A percentile compares a stretch with the other conserved stretches of the same genome.
phyloP scores from a whole-genome alignment of 2,888 invertebrate species.

The Rapana venosa region DNA sequence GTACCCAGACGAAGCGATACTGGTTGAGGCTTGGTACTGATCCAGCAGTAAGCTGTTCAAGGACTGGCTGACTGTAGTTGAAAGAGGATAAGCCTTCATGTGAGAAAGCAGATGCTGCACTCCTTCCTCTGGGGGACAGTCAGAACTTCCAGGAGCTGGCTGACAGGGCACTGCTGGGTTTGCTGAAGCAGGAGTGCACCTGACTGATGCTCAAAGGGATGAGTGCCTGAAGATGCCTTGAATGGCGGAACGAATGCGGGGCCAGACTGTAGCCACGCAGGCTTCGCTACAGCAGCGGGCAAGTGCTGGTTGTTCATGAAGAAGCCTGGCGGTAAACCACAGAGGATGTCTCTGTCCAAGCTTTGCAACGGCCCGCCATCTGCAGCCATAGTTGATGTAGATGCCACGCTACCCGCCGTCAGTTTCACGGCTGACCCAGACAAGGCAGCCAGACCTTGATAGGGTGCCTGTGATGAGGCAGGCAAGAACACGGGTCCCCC shows the following conservation, averaged over 20 bases:
- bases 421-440: neutral
- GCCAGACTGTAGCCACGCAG: neutral
- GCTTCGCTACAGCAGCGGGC: conserved; percentile 5
- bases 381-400: neutral
- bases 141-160: neutral
- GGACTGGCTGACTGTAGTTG: neutral
- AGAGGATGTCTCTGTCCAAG: neutral
- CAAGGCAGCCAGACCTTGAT: neutral
- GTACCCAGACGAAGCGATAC: neutral
- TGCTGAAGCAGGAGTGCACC: neutral
- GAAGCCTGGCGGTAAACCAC: neutral
- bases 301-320: neutral
- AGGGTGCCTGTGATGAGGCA: neutral
- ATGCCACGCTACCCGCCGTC: neutral
- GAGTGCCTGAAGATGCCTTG: neutral
- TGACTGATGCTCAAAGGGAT: neutral
- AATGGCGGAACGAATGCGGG: neutral
- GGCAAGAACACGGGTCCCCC: neutral
- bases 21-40: neutral
- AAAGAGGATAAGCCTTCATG: neutral
- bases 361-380: neutral
- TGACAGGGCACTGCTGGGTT: neutral
- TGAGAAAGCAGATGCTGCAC: neutral
- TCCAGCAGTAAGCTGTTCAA: neutral
- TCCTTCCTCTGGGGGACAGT: neutral